Percentiles rank a stretch among this genome's conserved stretches.
phyloP scores from a whole-genome alignment of 2,797 vertebrate genomes.

The Gastrophryne carolinensis region DNA sequence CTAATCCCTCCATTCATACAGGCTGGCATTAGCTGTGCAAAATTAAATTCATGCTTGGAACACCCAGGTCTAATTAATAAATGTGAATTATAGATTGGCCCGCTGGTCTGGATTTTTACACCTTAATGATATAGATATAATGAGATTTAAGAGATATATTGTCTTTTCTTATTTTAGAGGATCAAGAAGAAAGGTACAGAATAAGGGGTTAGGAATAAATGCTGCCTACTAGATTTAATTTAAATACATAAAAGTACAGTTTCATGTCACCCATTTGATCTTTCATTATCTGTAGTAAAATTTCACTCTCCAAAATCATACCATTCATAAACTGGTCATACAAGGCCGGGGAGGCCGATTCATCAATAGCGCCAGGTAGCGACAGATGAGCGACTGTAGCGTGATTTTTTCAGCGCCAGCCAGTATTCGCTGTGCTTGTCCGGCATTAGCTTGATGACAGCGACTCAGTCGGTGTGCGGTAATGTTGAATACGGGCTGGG shows the following conservation, averaged over 20 bases:
- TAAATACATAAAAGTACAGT: neutral
- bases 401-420: no score
- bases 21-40: constrained; percentile 35
- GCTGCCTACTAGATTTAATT: neutral
- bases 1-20: constrained; percentile 35
- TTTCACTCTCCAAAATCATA: no score
- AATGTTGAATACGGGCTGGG: no score
- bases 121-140: neutral
- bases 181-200: neutral
- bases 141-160: neutral
- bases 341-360: no score
- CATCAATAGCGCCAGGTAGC: no score
- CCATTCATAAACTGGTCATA: no score
- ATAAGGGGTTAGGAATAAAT: neutral
- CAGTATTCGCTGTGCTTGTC: no score
- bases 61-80: constrained; percentile 44
- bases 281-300: no score
- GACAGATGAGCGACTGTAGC: no score
- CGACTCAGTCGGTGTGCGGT: no score
- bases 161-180: neutral
- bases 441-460: no score
- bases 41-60: constrained; percentile 39
- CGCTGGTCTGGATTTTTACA: constrained; percentile 2
- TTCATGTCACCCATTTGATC: neutral
- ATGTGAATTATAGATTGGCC: constrained; percentile 32